Evolutionary conservation across 2,797 vertebrate genomes (phyloP).

Genomic region (Hyperoplus immaculatus): DNA sequence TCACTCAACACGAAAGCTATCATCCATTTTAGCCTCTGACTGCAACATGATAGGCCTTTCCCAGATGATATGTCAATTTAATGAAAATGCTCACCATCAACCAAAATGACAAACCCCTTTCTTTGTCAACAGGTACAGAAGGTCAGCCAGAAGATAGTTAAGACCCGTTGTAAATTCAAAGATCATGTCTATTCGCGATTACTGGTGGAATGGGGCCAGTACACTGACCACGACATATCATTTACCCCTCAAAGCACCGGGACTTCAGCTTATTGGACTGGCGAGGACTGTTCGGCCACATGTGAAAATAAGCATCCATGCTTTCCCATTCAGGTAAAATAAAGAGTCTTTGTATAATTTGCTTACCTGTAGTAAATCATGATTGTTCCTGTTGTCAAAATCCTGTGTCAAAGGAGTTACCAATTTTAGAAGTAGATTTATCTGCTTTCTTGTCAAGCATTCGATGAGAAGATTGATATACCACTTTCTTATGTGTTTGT

Average conservation of each 20-base stretch:
- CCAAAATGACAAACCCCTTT: constrained; percentile 13
- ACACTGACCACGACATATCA: constrained; percentile 92
- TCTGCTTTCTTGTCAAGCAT: no score
- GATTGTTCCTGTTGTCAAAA: no score
- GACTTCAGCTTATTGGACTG: constrained; percentile 52
- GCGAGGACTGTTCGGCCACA: constrained; percentile 80
- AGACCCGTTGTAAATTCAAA: constrained; percentile 74
- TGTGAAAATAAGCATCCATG: constrained; percentile 88
- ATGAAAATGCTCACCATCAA: background rate
- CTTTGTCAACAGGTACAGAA: constrained; percentile 87
- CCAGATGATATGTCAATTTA: background rate
- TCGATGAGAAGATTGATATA: background rate
- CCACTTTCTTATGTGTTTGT: no score
- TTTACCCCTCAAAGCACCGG: constrained; percentile 91
- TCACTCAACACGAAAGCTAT: constrained; percentile 14
- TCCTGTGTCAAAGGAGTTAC: no score
- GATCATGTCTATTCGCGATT: constrained; percentile 89
- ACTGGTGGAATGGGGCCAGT: constrained; percentile 95
- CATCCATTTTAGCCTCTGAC: constrained; percentile 9
- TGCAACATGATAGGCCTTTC: constrained; percentile 11
- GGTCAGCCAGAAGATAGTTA: constrained; percentile 89
- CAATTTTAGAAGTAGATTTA: no score
- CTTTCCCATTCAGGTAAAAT: constrained; percentile 92
- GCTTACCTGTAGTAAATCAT: background rate
- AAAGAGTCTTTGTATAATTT: background rate